These are phyloP conservation scores for Daubentonia madagascariensis DNA, from an alignment of 2,113 vertebrate species.

Conservation along the genomic window DNA sequence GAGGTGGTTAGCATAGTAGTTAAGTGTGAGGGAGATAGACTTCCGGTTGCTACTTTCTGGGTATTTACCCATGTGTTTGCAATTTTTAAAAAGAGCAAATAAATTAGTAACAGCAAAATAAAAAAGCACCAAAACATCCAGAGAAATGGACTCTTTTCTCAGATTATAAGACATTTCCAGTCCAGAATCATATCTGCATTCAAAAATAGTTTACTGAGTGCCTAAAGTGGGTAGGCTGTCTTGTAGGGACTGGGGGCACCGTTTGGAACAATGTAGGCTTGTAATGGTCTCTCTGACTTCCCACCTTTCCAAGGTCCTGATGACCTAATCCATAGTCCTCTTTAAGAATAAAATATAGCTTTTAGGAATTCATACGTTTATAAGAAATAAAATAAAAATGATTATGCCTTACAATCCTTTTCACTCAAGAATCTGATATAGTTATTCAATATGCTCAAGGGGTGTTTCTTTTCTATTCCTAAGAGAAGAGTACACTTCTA, in stretches of 20 bases:
- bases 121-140: neutral
- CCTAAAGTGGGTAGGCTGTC: neutral
- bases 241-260: neutral
- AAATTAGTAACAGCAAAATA: neutral
- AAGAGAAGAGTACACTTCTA: neutral
- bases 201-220: neutral
- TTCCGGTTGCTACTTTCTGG: accelerated
- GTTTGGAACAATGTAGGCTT: neutral
- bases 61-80: neutral
- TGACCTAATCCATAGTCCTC: neutral
- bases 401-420: neutral
- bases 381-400: neutral
- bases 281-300: neutral
- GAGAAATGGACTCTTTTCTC: neutral
- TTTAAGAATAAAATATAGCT: neutral
- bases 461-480: neutral
- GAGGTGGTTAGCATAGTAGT: neutral
- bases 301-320: neutral
- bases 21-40: neutral
- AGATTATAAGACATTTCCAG: neutral
- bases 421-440: neutral
- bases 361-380: neutral
- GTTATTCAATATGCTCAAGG: neutral
- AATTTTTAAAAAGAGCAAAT: neutral
- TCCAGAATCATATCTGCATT: neutral